Percentiles rank a stretch among this genome's conserved stretches.
Evolutionary conservation across 2,888 invertebrate genomes (phyloP).

Genomic region (Himalopsyche anomala): DNA sequence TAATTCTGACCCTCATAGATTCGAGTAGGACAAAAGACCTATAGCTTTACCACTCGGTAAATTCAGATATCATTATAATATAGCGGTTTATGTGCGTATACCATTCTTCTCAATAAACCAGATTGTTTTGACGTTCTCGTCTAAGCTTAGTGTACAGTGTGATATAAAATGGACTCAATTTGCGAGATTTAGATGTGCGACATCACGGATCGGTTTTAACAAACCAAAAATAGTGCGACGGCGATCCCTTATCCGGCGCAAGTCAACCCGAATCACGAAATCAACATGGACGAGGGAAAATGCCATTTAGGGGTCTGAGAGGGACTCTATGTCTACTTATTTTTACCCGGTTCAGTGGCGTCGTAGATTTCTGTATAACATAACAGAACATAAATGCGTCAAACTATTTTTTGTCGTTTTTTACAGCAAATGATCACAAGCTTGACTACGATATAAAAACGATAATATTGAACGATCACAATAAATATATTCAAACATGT

Average conservation of each 20-base stretch:
- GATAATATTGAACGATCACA: too few relatives aligned
- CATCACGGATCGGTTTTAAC: conserved; percentile 58
- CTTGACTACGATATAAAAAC: too few relatives aligned
- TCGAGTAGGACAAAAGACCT: too few relatives aligned
- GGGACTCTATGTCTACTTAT: conserved; percentile 26
- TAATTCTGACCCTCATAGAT: too few relatives aligned
- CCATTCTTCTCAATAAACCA: neutral
- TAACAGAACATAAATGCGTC: too few relatives aligned
- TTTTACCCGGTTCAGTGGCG: neutral
- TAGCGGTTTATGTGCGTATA: neutral
- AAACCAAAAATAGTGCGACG: conserved; percentile 52
- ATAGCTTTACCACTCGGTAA: too few relatives aligned
- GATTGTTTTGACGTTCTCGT: neutral
- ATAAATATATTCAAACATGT: too few relatives aligned
- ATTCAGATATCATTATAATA: too few relatives aligned
- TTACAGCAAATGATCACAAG: too few relatives aligned
- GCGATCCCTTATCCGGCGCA: conserved; percentile 59
- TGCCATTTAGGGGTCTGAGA: conserved; percentile 33
- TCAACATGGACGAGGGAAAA: conserved; percentile 52
- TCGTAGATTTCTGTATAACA: neutral
- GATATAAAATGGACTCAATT: neutral
- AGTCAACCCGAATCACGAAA: conserved; percentile 63
- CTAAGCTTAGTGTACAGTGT: neutral
- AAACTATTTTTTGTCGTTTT: too few relatives aligned
- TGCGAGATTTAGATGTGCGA: conserved; percentile 44